Base-by-base conservation (phyloP, 2,888 invertebrate species). In the Tortrix viridana region DNA sequence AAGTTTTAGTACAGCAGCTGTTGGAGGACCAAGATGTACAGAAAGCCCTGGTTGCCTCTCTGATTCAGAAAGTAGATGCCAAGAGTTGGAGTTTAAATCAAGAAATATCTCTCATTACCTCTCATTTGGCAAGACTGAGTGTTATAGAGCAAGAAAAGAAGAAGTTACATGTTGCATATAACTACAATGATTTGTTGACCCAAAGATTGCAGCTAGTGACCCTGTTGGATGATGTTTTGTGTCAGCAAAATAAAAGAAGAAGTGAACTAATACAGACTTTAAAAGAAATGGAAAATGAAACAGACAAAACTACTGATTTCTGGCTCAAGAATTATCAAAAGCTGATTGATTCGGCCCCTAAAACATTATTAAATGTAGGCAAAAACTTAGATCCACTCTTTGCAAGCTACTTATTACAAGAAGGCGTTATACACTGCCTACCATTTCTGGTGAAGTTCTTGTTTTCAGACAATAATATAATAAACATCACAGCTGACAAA, bases 251-350 rank as follows among this genome's bases (percentile, higher is more conserved):
- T 71, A 92, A 93, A 69, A 91, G 96, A 70, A 93, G 95, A 69
- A 85, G 92, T 64, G 94, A 96, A 77, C 86, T 96, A 53, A 83
- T 95, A 63, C 93, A 94, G 16, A 95, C 95, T 0, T 86, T 96
- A 74, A 92, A 93, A 73, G 95, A 94, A 76, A 95, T 97, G 93
- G 97, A 97, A 83, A 88, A 70, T 70, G 88, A 92, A 69, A 90
- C 86, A 65, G 86, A 88, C 69, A 86, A 81, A 54, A 83, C 89
- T 1, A 86, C 93, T 71, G 94, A 95, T 76, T 96, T 95, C 81
- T 96, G 96, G 96, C 85, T 96, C 68, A 92, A 94, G 75, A 97
- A 97, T 82, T 98, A 97, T 82, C 97, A 98, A 82, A 94, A 95
- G 70, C 85, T 98, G 47, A 92, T 97, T 79, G 96, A 97, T 79